Base-by-base conservation (phyloP, 2,113 vertebrate species). In the Carlito syrichta region DNA sequence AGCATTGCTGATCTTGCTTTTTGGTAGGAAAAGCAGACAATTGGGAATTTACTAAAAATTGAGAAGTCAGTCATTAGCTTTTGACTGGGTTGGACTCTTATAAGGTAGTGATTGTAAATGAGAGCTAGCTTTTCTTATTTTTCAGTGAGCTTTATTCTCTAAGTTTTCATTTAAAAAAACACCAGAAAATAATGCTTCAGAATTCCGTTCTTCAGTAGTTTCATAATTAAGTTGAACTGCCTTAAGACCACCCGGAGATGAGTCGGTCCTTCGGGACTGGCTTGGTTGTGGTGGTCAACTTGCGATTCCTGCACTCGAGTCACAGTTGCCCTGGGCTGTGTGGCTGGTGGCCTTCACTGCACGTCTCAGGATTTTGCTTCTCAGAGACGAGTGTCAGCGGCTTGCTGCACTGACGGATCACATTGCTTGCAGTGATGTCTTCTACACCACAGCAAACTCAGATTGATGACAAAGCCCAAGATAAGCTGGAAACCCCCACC, bases 201-300 rank as follows among this genome's bases (percentile, higher is more conserved):
- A 89, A 38, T n/a, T 66, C 38, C 58, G 23, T 94, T 89, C 12
- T 60, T 20, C 0, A 81, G n/a, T 54, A 40, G 12, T 93, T 71
- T 79, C 25, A 10, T 77, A 79, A 56, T 63, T n/a, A 38, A 48
- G 81, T 56, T 38, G 68, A 50, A 79, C n/a, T n/a, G n/a, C n/a
- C 50, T 84, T 63, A 32, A 74, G 89, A 58, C 38, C 87, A 12
- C 43, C 45, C 45, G 74, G 12, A 23, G 56, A 8, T 25, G 45
- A 27, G 8, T 23, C 48, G 22, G 8, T 23, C 48, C 1, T 60
- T 62, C 23, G 5, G 40, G 6, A 23, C n/a, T 30, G 6, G 25
- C 2, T 40, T 6, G 3, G 0, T 35, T 6, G 60, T 30, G 11
- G 1, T 6, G 3, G 32, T 30, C 20, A 19, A 1, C 0, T 9